Base-by-base conservation (phyloP, 2,888 invertebrate genomes). In the Clunio marinus region DNA sequence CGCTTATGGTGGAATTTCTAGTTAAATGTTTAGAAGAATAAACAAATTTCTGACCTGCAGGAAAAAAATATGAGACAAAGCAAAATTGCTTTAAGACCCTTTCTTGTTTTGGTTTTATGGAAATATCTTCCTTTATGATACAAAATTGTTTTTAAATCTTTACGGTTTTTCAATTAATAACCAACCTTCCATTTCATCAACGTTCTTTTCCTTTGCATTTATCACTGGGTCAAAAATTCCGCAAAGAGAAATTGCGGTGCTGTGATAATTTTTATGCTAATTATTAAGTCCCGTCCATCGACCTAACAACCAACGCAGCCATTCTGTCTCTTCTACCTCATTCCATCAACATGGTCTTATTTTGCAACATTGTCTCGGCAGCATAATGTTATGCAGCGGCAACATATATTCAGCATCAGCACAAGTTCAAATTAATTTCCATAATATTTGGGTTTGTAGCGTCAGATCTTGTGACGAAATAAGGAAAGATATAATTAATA, bases 361-460 rank as follows among this genome's bases (percentile, higher is more conserved):
- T 45, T 20, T 7, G 22, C 51, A 22, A 17, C 51, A 51, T 51
- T 17, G 22, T 24, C n/a, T 28, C 58, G 22, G 24, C 28, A 41
- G n/a, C 58, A 28, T 28, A 58, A 58, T 4, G 2, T 28, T 58
- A 57, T 57, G 57, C 57, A 57, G 3, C 13, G 7, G 35, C 13
- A 7, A n/a, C n/a, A 58, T 22, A 13, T 8, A 27, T 24, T 8
- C 27, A 13, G 45, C 45, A 45, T 45, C 17, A 4, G n/a, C n/a
- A 27, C 58, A 35, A 60, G 35, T 60, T 60, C 60, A 35, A 22
- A 15, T 25, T 68, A 57, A 58, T 58, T 68, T 68, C 35, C 68
- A 68, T 68, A 68, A 57, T 68, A 58, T 68, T 58, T 68, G 68
- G 68, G 68, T 68, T 68, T 58, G 25, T 68, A 32, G 28, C 63